Percentiles rank a stretch among this genome's conserved stretches.
Evolutionary conservation across 2,797 vertebrate species (phyloP).

Genomic region (Sebastes nivosus): DNA sequence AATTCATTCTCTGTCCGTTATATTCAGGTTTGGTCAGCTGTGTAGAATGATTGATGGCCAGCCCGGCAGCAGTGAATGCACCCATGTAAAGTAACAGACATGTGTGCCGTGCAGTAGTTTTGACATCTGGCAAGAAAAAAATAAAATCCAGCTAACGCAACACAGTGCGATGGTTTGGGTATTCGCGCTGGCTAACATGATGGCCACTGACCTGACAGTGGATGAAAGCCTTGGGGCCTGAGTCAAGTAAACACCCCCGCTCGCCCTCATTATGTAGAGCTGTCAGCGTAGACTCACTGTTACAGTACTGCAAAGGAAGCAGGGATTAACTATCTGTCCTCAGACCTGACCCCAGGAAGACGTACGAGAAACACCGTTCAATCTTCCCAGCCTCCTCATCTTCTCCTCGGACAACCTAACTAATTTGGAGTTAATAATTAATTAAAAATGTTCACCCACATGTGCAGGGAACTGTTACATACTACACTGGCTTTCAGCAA

Average conservation of each 20-base stretch:
- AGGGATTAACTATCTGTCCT: slow-evolving; percentile 17
- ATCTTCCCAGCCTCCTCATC: slow-evolving; percentile 1
- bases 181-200: slow-evolving; percentile 57
- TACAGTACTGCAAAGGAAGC: slow-evolving; percentile 32
- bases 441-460: slow-evolving; percentile 51
- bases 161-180: slow-evolving; percentile 28
- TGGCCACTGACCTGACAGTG: slow-evolving; percentile 66
- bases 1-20: background rate
- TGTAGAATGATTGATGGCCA: slow-evolving; percentile 8
- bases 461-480: background rate
- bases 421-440: slow-evolving; percentile 42
- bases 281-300: slow-evolving; percentile 49
- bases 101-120: slow-evolving; percentile 6
- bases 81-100: slow-evolving; percentile 13
- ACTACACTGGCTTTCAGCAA: slow-evolving; percentile 3
- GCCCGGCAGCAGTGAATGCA: slow-evolving; percentile 16
- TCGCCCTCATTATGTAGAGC: slow-evolving; percentile 66
- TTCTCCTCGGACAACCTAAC: slow-evolving; percentile 28
- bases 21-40: background rate
- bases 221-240: slow-evolving; percentile 53
- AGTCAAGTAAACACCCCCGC: slow-evolving; percentile 55
- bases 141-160: slow-evolving; percentile 27
- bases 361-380: background rate
- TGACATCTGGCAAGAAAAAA: slow-evolving; percentile 49
- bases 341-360: slow-evolving; percentile 13